Evolutionary conservation across 2,113 vertebrate genomes (phyloP), one percentile per base, ranked within the genome.

Genomic region (Butorides virescens): DNA sequence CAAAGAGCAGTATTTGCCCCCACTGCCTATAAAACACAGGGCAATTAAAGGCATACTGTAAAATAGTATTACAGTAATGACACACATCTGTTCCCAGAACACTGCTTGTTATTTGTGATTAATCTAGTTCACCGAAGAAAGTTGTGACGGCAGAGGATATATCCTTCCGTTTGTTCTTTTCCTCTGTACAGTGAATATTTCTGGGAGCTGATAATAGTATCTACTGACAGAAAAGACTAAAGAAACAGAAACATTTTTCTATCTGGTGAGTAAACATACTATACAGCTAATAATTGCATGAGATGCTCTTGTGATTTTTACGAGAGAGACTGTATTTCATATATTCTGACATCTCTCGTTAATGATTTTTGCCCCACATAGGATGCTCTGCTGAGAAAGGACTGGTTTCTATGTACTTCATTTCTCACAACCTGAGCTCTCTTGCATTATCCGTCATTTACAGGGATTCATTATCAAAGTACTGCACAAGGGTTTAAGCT

Each of bases 391-490:
- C 66, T 72, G 39, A 58, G 16, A 90, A 93, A 61, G 7, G 36
- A 19, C 47, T 66, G 32, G 4, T 83, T 90, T 90, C 90, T 74
- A 18, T 5, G 26, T n/a, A 67, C 65, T 77, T 47, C 13, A 61
- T 75, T 93, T 84, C 62, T 75, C 80, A 67, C 34, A 84, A 68
- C 17, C 37, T 49, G 34, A 76, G 32, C 58, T 76, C 46, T 73
- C 37, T 53, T 37, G 34, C 58, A 65, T 82, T 91, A 96, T 62
- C 92, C 13, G 1, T 74, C 58, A 67, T 42, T 91, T 88, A 66
- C 32, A 70, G 65, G 49, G 77, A 89, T 66, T 91, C 80, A 80
- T 88, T 86, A 95, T 85, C 91, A 47, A 96, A 82, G 53, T 44
- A 70, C 37, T 78, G 67, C 78, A 87, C 66, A 73, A 20, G 25